Evolutionary conservation across 92 coral and sea anemone genomes (phyloP).

Genomic region (Epizoanthus stellaris): DNA sequence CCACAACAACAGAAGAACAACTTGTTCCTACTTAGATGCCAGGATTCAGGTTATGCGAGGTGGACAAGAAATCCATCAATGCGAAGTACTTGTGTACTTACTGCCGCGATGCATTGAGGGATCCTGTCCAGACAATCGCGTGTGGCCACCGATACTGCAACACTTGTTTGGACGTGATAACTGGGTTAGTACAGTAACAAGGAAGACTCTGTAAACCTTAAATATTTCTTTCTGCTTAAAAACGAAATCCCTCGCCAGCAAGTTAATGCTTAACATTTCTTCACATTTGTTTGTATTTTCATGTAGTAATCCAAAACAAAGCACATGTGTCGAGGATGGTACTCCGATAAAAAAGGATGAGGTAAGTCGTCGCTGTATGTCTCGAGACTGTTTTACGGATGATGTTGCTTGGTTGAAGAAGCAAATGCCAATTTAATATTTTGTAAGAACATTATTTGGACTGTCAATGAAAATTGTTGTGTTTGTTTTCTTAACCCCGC

Average conservation of each 20-base stretch:
- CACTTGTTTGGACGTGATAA: slow-evolving; percentile 6
- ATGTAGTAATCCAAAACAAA: slow-evolving; percentile 1
- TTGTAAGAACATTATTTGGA: no score
- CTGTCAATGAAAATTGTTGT: no score
- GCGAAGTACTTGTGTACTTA: slow-evolving; percentile 34
- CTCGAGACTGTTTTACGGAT: no score
- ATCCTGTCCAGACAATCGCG: slow-evolving; percentile 32
- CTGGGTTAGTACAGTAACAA: background rate
- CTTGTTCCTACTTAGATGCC: slow-evolving; percentile 26
- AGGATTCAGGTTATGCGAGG: slow-evolving; percentile 39
- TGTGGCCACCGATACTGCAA: slow-evolving; percentile 49
- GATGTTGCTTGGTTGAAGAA: no score
- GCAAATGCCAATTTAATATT: no score
- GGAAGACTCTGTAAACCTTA: background rate
- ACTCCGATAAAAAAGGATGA: background rate
- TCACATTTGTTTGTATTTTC: background rate
- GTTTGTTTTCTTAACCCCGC: no score
- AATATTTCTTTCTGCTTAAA: background rate
- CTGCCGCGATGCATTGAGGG: slow-evolving; percentile 1
- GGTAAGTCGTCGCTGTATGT: background rate
- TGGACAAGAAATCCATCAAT: slow-evolving; percentile 30
- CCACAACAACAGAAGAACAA: no score
- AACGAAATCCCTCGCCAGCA: background rate
- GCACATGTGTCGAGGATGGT: slow-evolving; percentile 6
- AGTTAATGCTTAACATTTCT: background rate